Conservation (phyloP, 1,140 invertebrate genomes). For the Wiebesia pumilae region DNA sequence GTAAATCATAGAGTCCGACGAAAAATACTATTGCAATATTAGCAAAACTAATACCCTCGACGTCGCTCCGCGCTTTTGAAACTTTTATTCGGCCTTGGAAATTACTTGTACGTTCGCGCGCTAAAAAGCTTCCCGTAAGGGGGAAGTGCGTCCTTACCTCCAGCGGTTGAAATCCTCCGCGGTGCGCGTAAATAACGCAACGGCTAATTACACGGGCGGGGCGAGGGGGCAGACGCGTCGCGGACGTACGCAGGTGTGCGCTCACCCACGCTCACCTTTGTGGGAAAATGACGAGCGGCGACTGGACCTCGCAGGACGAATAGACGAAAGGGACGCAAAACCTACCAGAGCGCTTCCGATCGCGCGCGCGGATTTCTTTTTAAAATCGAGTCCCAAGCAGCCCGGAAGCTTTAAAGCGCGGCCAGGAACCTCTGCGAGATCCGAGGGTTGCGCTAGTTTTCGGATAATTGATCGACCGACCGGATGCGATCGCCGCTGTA, state of each 20-base stretch:
- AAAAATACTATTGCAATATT: neutral
- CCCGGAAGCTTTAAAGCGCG: neutral
- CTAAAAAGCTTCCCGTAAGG: too few species aligned
- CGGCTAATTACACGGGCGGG: neutral
- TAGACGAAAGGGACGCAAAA: too few species aligned
- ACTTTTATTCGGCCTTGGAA: too few species aligned
- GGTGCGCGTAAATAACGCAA: neutral
- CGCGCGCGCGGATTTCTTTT: constrained; percentile 15
- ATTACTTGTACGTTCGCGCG: too few species aligned
- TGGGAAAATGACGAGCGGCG: constrained; percentile 17
- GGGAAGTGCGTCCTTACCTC: too few species aligned
- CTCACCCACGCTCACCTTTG: neutral
- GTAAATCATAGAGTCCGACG: neutral
- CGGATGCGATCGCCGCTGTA: neutral
- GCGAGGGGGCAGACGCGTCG: neutral
- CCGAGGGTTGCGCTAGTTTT: neutral
- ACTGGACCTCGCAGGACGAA: too few species aligned
- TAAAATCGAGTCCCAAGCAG: neutral
- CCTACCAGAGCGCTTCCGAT: constrained; percentile 65
- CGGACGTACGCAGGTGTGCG: neutral
- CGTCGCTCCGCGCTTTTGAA: too few species aligned
- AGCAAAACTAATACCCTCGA: neutral
- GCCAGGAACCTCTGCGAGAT: too few species aligned
- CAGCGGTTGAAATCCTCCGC: neutral
- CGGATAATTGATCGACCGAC: neutral